Conservation (phyloP, 2,888 invertebrate genomes). For the Euzophera pinguis region DNA sequence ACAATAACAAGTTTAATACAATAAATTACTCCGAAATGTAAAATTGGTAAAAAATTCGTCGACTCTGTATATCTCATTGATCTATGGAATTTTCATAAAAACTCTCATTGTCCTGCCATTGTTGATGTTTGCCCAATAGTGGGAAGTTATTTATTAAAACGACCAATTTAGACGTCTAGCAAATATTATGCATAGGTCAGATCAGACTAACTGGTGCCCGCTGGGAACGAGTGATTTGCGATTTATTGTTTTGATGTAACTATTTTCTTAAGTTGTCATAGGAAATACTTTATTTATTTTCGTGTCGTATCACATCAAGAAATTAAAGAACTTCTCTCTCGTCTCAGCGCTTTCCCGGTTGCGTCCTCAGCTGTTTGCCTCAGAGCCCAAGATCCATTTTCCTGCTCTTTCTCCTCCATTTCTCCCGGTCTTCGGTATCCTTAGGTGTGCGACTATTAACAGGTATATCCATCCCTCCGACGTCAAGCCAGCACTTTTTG, state of each 20-base stretch:
- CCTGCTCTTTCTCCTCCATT: too few species aligned
- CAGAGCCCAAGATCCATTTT: too few species aligned
- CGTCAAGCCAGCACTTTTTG: too few species aligned
- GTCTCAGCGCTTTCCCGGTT: too few species aligned
- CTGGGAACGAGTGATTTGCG: background rate
- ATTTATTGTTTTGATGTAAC: background rate
- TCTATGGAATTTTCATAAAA: conserved; percentile 42
- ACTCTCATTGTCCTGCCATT: conserved; percentile 41
- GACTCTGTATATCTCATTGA: conserved; percentile 23
- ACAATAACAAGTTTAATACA: too few species aligned
- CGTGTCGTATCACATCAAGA: too few species aligned
- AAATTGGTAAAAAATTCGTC: background rate
- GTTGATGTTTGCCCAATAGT: conserved; percentile 51
- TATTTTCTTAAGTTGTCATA: background rate
- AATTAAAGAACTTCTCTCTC: too few species aligned
- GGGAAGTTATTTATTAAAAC: conserved; percentile 47
- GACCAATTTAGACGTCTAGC: conserved; percentile 10
- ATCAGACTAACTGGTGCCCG: background rate
- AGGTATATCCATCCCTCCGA: too few species aligned
- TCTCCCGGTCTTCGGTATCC: too few species aligned
- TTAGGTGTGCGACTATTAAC: too few species aligned
- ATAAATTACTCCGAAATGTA: background rate
- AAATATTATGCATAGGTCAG: conserved; percentile 12
- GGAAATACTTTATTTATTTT: too few species aligned
- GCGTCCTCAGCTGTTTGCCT: too few species aligned